phyloP scores from a whole-genome alignment of 2,888 invertebrate species.

The Acrobasis suavella region DNA sequence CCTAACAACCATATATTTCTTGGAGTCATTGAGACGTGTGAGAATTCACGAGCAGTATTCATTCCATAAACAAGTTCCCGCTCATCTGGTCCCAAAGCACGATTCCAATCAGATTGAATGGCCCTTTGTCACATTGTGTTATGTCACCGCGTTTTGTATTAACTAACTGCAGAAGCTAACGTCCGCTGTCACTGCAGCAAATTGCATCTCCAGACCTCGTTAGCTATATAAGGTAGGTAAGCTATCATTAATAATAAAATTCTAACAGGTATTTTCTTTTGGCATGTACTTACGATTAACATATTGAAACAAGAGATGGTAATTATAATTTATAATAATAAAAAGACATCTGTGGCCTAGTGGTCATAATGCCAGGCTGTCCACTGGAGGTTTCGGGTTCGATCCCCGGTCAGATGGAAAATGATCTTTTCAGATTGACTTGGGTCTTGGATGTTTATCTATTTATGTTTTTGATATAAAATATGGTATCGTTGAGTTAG shows the following conservation, averaged over 20 bases:
- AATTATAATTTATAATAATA: no score
- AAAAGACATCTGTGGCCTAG: no score
- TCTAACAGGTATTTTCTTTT: no score
- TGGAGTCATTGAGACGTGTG: slow-evolving; percentile 11
- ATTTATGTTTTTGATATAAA: no score
- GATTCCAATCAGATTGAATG: slow-evolving; percentile 23
- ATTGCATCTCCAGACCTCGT: slow-evolving; percentile 4
- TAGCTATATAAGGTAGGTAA: neutral
- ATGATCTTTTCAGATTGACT: no score
- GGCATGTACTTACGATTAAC: no score
- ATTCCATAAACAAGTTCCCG: slow-evolving; percentile 16
- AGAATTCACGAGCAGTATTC: slow-evolving; percentile 21
- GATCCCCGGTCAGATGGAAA: no score
- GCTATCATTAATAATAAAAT: neutral
- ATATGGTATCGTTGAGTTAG: no score
- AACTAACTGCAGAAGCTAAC: slow-evolving; percentile 9
- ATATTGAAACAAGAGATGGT: no score
- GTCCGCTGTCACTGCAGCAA: slow-evolving; percentile 14
- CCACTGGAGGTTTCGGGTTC: no score
- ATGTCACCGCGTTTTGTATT: slow-evolving; percentile 19
- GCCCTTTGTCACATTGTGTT: slow-evolving; percentile 24
- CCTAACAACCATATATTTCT: neutral
- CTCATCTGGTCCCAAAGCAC: slow-evolving; percentile 21
- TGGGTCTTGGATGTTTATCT: no score
- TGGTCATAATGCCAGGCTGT: no score